Evolutionary conservation across 2,888 invertebrate species (phyloP), one percentile per base, ranked within the genome.

Genomic region (Melikaiella ostensackeni): DNA sequence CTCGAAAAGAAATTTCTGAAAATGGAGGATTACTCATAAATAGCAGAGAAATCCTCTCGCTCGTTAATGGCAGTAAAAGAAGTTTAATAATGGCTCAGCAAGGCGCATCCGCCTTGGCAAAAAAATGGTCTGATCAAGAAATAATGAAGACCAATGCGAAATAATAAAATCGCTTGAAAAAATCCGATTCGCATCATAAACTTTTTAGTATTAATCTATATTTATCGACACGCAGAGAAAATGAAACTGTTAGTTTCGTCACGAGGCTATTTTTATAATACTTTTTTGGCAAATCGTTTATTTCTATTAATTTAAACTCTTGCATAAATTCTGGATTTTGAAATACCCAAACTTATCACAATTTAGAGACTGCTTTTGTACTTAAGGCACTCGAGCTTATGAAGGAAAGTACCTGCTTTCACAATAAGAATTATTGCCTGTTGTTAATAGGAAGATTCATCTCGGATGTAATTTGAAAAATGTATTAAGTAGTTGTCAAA

Each of bases 31-130:
- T 97, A 75, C 94, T 97, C 82, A 94, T 96, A 42, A 93, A 94
- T 84, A 95, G 96, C 0, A 94, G 95, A 0, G 91, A 96, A 94
- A 96, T 97, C 0, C 93, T 95, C 84, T 94, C 95, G 0, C 96
- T 97, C 95, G 96, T 97, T 2, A 95, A 95, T 83, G 97, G 96
- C 0, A 93, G 95, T 62, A 97, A 97, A 92, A 93, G 97, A 42
- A 94, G 96, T 76, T 96, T 96, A 0, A 96, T 97, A 86, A 93
- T 97, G 27, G 98, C 97, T 11, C 96, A 96, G 90, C 96, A 97
- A 86, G 93, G 96, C n/a, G 97, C 97, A 0, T 73, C 77, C 9
- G 38, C 73, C 4, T 75, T 87, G 19, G 80, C 82, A 13, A 83
- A 83, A 46, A 82, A 81, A 77, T 81, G 79, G 62, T 74, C 63